These are phyloP conservation scores for Philereme vetulata DNA, from an alignment of 2,888 invertebrate genomes.

Conservation along the genomic window DNA sequence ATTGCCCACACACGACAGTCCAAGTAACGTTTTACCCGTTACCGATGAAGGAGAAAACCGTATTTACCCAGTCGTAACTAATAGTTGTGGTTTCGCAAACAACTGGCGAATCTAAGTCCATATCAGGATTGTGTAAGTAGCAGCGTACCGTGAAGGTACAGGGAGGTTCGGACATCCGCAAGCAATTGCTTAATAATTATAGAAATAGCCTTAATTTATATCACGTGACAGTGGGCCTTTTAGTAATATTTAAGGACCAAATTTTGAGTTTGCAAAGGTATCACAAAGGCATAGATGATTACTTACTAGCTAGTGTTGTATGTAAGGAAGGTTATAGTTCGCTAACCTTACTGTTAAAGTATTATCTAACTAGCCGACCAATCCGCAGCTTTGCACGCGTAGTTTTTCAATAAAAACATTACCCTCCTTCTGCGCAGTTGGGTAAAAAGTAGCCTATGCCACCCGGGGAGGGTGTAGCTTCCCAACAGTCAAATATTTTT, in stretches of 20 bases:
- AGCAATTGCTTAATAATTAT: constrained; percentile 38
- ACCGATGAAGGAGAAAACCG: constrained; percentile 53
- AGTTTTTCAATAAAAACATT: too few species aligned
- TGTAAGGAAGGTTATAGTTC: too few species aligned
- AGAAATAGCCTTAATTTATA: constrained; percentile 13
- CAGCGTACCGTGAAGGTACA: constrained; percentile 68
- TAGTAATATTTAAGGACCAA: neutral
- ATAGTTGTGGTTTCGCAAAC: constrained; percentile 53
- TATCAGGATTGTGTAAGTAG: constrained; percentile 65
- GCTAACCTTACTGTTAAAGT: too few species aligned
- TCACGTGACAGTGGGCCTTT: neutral
- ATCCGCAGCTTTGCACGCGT: too few species aligned
- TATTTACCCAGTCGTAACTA: constrained; percentile 50
- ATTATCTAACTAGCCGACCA: too few species aligned
- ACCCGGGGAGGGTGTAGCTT: too few species aligned
- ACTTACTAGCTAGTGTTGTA: too few species aligned
- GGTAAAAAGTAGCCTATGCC: too few species aligned
- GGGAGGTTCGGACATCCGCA: constrained; percentile 48
- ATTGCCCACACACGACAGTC: constrained; percentile 36
- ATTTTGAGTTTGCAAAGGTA: neutral
- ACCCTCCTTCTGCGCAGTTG: too few species aligned
- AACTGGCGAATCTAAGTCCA: constrained; percentile 53
- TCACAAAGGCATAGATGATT: too few species aligned
- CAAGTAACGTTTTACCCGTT: constrained; percentile 26
- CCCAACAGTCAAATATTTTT: too few species aligned